Base-by-base conservation (phyloP, 2,113 vertebrate species). In the Sialia sialis region DNA sequence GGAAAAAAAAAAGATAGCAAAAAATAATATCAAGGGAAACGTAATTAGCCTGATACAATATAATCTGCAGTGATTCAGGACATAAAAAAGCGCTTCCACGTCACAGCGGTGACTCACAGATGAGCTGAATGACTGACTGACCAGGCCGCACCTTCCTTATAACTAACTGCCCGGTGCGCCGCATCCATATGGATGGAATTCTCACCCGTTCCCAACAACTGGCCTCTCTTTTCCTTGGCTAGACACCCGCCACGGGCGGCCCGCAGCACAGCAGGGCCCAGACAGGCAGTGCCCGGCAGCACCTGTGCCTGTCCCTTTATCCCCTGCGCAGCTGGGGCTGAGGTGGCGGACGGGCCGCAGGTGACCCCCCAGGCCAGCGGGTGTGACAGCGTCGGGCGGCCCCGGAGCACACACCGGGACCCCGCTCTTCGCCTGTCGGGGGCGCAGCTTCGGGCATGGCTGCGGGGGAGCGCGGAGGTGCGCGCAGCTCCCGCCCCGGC, bases 321-420 rank as follows among this genome's bases (percentile, higher is more conserved):
- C 46, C 16, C 55, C 34, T 0, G 56, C 13, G 38, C 52, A 25
- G 60, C 59, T 5, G 52, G 38, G 44, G 52, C 44, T n/a, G 1
- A 16, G 18, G 36, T 5, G 38, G 54, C 30, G 38, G 54, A 3
- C 38, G 73, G 54, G 44, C 27, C 32, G 72, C 84, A 22, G 38
- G 38, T 52, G 63, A 32, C 3, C 32, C 32, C 48, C 1, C 4
- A 0, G 27, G 2, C 27, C n/a, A 3, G 32, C 16, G 16, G 25
- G 6, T 25, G 34, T 48, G 64, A 19, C 76, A 26, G 30, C 32
- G 36, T 11, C 21, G 30, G 18, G n/a, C 29, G 9, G 38, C 84
- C 22, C 36, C 22, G 46, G 44, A 44, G 10, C 72, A 51, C 7
- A 8, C 13, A 5, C 49, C 9, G 22, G 55, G 13, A 70, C 23